These are phyloP conservation scores for Magallana nippona DNA, from an alignment of 2,888 invertebrate species.

Conservation along the genomic window DNA sequence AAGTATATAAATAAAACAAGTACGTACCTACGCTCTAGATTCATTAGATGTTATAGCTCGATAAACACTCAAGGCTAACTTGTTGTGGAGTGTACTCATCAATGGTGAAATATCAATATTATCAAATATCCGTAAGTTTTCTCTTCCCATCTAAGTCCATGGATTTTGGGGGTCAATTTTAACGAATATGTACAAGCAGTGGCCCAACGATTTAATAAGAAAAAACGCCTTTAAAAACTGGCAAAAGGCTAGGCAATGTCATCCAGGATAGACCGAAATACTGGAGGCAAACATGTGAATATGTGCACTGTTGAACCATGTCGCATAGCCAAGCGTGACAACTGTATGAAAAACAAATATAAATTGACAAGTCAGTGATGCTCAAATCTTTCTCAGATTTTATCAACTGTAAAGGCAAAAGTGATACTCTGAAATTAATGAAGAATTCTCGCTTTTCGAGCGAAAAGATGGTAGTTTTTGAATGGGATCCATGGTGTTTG, in stretches of 20 bases:
- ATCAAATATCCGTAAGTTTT: background rate
- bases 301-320: conserved; percentile 10
- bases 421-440: conserved; percentile 31
- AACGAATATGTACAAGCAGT: background rate
- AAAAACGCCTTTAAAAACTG: background rate
- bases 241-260: background rate
- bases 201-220: background rate
- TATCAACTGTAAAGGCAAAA: conserved; percentile 25
- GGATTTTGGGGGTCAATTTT: background rate
- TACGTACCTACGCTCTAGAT: conserved; percentile 4
- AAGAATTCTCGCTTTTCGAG: background rate
- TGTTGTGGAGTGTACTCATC: no score
- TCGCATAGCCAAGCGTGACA: conserved; percentile 20
- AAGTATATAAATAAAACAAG: background rate
- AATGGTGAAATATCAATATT: background rate
- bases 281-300: background rate
- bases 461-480: background rate
- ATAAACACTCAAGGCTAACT: background rate
- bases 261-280: background rate
- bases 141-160: background rate
- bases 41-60: background rate
- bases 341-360: conserved; percentile 13
- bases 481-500: background rate
- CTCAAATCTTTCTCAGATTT: conserved; percentile 11
- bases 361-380: conserved; percentile 31